Evolutionary conservation across 2,888 invertebrate species (phyloP).

Genomic region (Graphium colonna): DNA sequence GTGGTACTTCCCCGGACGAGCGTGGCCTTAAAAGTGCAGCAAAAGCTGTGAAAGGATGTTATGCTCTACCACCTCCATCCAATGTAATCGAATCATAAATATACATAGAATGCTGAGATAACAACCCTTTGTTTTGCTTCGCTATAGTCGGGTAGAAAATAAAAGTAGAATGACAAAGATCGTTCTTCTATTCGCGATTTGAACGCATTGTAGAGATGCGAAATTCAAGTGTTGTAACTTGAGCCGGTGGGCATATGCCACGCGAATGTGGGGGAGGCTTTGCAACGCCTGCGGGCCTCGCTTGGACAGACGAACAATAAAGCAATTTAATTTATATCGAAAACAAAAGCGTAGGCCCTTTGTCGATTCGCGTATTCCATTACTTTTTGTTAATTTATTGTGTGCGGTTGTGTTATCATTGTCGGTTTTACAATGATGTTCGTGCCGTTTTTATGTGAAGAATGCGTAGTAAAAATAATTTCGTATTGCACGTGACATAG

Average conservation of each 20-base stretch:
- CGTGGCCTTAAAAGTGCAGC: too few species aligned
- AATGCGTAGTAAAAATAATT: too few species aligned
- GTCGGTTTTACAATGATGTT: background rate
- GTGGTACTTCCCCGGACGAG: too few species aligned
- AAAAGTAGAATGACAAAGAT: background rate
- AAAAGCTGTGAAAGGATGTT: too few species aligned
- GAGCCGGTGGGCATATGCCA: conserved; percentile 22
- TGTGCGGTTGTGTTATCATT: background rate
- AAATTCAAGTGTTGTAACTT: conserved; percentile 20
- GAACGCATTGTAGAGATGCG: background rate
- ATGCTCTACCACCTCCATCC: too few species aligned
- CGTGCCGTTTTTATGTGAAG: too few species aligned
- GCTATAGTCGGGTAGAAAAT: too few species aligned
- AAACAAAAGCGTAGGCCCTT: conserved; percentile 18
- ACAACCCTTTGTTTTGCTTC: too few species aligned
- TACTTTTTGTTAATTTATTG: conserved; percentile 13
- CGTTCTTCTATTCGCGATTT: background rate
- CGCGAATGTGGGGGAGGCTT: conserved; percentile 19
- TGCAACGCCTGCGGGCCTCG: conserved; percentile 10
- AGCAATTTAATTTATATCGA: conserved; percentile 18
- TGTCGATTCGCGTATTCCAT: conserved; percentile 12
- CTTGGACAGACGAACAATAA: conserved; percentile 14
- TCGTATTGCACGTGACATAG: too few species aligned
- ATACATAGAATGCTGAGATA: too few species aligned
- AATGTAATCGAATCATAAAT: too few species aligned